These are phyloP conservation scores for Tursiops truncatus DNA, from an alignment of 2,113 vertebrate species.

Conservation along the genomic window DNA sequence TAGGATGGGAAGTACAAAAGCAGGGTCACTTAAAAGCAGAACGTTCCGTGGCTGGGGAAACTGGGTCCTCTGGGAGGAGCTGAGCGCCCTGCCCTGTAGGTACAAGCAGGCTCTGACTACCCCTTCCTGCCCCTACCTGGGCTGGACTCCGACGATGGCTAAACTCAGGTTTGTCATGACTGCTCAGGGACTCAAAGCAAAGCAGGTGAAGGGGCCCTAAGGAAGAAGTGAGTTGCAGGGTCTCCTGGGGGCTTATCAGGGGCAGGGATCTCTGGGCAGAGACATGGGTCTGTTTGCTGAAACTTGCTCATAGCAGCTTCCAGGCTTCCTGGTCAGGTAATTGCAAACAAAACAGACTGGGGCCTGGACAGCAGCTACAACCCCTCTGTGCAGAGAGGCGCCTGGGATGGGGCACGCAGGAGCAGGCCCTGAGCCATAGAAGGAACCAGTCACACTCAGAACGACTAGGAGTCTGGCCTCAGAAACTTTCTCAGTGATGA, in stretches of 20 bases:
- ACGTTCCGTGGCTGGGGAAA: background rate
- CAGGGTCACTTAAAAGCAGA: background rate
- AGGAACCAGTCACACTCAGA: background rate
- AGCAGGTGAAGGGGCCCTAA: background rate
- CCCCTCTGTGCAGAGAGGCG: background rate
- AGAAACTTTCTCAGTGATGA: background rate
- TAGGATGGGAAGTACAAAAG: background rate
- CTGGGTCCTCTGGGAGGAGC: background rate
- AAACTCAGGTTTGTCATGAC: background rate
- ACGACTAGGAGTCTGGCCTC: background rate
- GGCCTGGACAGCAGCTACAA: slow-evolving; percentile 33
- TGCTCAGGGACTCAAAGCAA: background rate
- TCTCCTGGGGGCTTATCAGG: slow-evolving; percentile 62
- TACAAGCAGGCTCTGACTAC: background rate
- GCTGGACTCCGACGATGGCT: background rate
- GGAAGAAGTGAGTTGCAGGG: background rate
- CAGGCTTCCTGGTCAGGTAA: slow-evolving; percentile 60
- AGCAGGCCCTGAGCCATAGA: slow-evolving; percentile 59
- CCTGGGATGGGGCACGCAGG: background rate
- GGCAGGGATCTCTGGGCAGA: slow-evolving; percentile 61
- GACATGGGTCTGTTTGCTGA: slow-evolving; percentile 63
- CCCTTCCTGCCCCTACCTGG: background rate
- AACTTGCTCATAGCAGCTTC: slow-evolving; percentile 67
- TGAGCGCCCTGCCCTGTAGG: background rate
- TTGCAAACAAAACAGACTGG: slow-evolving; percentile 64